A percentile compares a stretch with the other conserved stretches of the same genome.
Conservation (phyloP, 2,888 invertebrate genomes). For the Cheilosia impressa region DNA sequence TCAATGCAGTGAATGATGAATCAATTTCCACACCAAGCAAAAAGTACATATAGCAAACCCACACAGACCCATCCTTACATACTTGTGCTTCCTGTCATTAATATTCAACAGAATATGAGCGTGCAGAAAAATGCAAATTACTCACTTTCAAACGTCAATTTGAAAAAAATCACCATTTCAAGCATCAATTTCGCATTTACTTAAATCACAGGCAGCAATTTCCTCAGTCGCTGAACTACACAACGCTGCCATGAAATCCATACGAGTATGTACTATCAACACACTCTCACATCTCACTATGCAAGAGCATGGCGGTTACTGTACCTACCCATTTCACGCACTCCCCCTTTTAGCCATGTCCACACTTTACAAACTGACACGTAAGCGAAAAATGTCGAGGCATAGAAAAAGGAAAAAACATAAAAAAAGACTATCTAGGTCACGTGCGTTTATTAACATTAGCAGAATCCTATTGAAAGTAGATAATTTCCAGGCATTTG, state of each 20-base stretch:
- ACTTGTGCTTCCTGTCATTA: conserved; percentile 1
- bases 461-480: conserved; percentile 7
- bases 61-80: neutral
- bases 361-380: conserved; percentile 29
- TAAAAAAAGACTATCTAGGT: conserved; percentile 18
- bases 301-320: neutral
- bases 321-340: neutral
- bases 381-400: conserved; percentile 20
- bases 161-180: conserved; percentile 52
- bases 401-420: neutral
- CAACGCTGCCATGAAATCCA: neutral
- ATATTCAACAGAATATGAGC: conserved; percentile 40
- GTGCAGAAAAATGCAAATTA: conserved; percentile 38
- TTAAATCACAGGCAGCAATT: conserved; percentile 51
- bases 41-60: neutral
- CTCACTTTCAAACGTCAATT: conserved; percentile 49
- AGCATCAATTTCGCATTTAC: conserved; percentile 53
- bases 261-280: neutral
- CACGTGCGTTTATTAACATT: conserved; percentile 27
- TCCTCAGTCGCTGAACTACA: conserved; percentile 1
- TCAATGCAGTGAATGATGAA: too few relatives aligned
- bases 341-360: neutral
- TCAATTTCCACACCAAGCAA: too few relatives aligned
- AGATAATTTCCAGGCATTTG: neutral
- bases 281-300: neutral